A percentile compares a stretch with the other conserved stretches of the same genome.
Conservation (phyloP, 2,113 vertebrate species). For the Lycocorax pyrrhopterus region DNA sequence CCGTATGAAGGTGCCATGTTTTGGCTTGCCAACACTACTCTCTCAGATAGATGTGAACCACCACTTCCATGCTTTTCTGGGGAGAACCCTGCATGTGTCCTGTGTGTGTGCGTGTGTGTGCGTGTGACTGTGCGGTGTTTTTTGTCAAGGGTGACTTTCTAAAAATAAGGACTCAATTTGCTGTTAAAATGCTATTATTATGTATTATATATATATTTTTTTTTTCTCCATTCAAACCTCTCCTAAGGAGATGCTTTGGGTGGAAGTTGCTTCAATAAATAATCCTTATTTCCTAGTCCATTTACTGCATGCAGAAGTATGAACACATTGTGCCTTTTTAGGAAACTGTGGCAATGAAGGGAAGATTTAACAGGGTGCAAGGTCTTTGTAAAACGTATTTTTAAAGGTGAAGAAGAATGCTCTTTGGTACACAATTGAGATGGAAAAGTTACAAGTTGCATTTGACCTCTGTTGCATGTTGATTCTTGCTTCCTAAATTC, state of each 20-base stretch:
- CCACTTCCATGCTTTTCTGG: conserved; percentile 55
- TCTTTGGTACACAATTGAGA: not conserved
- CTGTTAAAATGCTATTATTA: conserved; percentile 63
- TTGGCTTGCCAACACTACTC: conserved; percentile 76
- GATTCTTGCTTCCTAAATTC: conserved; percentile 24
- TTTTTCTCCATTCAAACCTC: conserved; percentile 56
- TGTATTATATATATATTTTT: conserved; percentile 7
- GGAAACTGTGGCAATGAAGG: conserved; percentile 22
- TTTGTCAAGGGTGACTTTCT: conserved; percentile 68
- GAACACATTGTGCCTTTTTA: conserved; percentile 74
- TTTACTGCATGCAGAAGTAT: conserved; percentile 73
- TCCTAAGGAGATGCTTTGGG: conserved; percentile 58
- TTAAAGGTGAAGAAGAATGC: conserved; percentile 23
- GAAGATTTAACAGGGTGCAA: conserved; percentile 37
- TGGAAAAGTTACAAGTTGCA: not conserved
- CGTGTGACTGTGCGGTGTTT: conserved; percentile 46
- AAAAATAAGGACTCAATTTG: conserved; percentile 67
- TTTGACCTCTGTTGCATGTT: conserved; percentile 33
- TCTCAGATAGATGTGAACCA: conserved; percentile 61
- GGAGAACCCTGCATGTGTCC: conserved; percentile 73
- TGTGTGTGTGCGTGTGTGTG: not conserved
- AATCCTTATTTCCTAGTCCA: conserved; percentile 67
- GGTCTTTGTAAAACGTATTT: conserved; percentile 29
- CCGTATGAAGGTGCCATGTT: conserved; percentile 72
- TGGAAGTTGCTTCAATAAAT: conserved; percentile 53